Evolutionary conservation across 1,140 invertebrate species (phyloP).

Genomic region (Drosophila ficusphila): DNA sequence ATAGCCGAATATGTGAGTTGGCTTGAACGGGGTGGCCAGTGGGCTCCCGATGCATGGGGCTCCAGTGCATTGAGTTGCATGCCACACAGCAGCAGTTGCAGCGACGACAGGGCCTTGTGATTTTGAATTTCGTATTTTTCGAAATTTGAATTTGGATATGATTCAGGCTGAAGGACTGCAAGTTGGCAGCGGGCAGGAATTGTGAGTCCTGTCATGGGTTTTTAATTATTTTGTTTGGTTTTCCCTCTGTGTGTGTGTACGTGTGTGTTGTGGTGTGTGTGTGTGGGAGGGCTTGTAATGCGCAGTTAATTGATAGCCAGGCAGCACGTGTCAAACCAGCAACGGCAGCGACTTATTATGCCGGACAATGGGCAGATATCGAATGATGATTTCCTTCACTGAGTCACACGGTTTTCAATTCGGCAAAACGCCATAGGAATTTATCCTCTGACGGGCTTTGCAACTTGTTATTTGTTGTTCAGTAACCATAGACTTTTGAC

Average conservation of each 20-base stretch:
- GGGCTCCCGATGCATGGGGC: conserved; percentile 2
- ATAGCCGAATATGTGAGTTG: conserved; percentile 61
- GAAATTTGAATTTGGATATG: conserved; percentile 68
- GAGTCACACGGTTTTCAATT: conserved; percentile 4
- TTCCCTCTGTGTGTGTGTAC: conserved; percentile 13
- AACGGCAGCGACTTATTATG: conserved; percentile 44
- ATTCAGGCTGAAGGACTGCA: conserved; percentile 43
- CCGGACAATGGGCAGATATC: conserved; percentile 28
- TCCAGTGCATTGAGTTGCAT: conserved; percentile 61
- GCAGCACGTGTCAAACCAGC: conserved; percentile 30
- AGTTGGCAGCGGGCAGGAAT: conserved; percentile 9
- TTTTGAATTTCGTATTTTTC: conserved; percentile 69
- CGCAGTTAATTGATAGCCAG: conserved; percentile 67
- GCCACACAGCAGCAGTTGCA: conserved; percentile 27
- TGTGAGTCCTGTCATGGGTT: conserved; percentile 48
- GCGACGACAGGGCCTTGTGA: conserved; percentile 54
- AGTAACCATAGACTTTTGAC: not conserved
- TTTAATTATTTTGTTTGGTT: conserved; percentile 81
- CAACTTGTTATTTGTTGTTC: not conserved
- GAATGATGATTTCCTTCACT: conserved; percentile 2
- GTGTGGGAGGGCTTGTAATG: conserved; percentile 52
- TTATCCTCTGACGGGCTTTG: not conserved
- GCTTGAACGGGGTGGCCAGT: not conserved
- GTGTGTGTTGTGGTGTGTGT: conserved; percentile 6
- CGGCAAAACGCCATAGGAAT: not conserved